Evolutionary conservation across 2,797 vertebrate species (phyloP).

Genomic region (Zalophus californianus): DNA sequence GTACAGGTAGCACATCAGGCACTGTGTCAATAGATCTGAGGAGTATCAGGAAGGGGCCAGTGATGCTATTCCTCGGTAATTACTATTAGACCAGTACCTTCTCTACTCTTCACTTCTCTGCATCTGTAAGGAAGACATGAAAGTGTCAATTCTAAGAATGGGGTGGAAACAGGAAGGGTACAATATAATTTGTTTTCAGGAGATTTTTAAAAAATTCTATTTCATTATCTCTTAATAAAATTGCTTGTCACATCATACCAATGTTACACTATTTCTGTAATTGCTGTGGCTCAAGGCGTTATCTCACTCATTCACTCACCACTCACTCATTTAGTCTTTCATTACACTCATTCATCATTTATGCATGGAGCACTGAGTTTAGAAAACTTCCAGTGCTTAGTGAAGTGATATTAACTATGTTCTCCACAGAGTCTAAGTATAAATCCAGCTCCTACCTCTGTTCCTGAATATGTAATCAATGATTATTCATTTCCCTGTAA

Average conservation of each 20-base stretch:
- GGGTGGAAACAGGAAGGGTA: background rate
- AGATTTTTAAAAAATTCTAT: background rate
- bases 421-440: background rate
- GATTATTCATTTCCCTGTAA: background rate
- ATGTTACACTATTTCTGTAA: background rate
- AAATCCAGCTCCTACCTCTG: background rate
- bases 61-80: background rate
- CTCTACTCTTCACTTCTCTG: background rate
- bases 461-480: background rate
- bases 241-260: background rate
- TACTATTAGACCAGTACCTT: background rate
- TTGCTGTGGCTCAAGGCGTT: background rate
- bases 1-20: background rate
- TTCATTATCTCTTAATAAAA: background rate
- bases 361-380: background rate
- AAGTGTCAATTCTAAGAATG: background rate
- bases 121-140: background rate
- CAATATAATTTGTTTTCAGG: background rate
- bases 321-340: background rate
- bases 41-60: background rate
- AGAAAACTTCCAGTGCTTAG: background rate
- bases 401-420: background rate
- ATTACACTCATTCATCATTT: background rate
- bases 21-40: background rate
- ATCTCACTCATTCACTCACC: background rate